Conservation (phyloP, 1,140 invertebrate species). For the Lasioglossum albipes region DNA sequence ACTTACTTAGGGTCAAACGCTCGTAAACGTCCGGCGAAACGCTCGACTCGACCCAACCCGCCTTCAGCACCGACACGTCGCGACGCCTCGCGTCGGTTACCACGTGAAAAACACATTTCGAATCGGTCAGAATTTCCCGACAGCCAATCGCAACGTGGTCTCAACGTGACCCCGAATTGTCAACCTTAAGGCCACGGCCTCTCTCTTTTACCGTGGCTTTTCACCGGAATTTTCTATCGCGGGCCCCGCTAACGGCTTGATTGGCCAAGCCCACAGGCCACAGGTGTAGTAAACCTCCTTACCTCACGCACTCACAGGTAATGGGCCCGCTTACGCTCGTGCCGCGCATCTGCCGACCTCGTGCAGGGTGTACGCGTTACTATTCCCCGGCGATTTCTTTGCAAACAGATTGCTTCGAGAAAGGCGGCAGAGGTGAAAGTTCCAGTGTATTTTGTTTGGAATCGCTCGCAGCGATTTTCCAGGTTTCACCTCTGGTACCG, state of each 20-base stretch:
- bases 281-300: constrained; percentile 73
- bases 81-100: not conserved
- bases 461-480: not conserved
- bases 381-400: constrained; percentile 4
- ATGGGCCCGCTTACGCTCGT: constrained; percentile 63
- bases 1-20: constrained; percentile 65
- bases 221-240: constrained; percentile 41
- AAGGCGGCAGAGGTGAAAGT: not conserved
- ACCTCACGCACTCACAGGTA: constrained; percentile 63
- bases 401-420: not conserved
- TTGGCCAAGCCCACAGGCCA: constrained; percentile 69
- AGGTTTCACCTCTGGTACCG: not conserved
- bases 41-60: constrained; percentile 40
- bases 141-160: constrained; percentile 56
- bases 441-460: not conserved
- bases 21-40: constrained; percentile 66
- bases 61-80: constrained; percentile 37
- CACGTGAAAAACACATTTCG: constrained; percentile 63
- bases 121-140: constrained; percentile 62
- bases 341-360: constrained; percentile 59
- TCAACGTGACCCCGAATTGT: constrained; percentile 66
- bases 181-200: constrained; percentile 52
- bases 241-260: constrained; percentile 26
- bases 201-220: constrained; percentile 1
- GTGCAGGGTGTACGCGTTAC: constrained; percentile 16